Evolutionary conservation across 2,797 vertebrate species (phyloP), one percentile per base, ranked within the genome.

Genomic region (Poliocrania exsul): DNA sequence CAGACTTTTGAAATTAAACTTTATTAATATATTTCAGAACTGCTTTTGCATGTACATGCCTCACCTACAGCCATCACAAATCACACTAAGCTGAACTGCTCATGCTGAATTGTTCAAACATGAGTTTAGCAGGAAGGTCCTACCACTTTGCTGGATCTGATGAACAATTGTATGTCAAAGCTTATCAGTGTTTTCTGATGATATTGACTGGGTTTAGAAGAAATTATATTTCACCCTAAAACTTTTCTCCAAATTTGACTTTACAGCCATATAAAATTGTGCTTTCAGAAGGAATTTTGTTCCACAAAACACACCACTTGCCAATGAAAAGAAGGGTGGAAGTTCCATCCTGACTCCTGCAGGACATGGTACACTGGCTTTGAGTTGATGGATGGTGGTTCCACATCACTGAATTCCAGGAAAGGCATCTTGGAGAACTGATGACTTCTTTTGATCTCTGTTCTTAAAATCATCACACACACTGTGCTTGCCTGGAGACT

Each of bases 401-500:
- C 73, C 29, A 66, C 33, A 11, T 7, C 38, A 84, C 88, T 94
- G 83, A 90, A 73, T 28, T 77, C 67, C 74, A 87, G 81, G 37
- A 37, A 91, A 95, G 31, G 66, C 38, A 80, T 67, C 81, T 80
- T 86, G 57, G 61, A 69, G 66, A 89, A 60, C 20, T 21, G 46
- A 81, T 89, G 64, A 26, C 23, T 82, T 58, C 94, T 94, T 95
- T 85, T 93, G 86, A 94, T 92, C 88, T 91, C 83, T 78, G 49
- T 61, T 91, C 75, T 89, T 77, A 70, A 3, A 74, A 83, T 66
- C 85, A 91, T 84, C 88, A 93, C 81, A 91, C 64, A 82, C 61
- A 50, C 49, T n/a, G 28, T 24, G 37, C 65, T 42, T 94, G 86
- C 91, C 92, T 57, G 42, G 88, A 95, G 86, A 91, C 86, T 78